phyloP scores from a whole-genome alignment of 2,888 invertebrate genomes.

The Congeria kusceri region DNA sequence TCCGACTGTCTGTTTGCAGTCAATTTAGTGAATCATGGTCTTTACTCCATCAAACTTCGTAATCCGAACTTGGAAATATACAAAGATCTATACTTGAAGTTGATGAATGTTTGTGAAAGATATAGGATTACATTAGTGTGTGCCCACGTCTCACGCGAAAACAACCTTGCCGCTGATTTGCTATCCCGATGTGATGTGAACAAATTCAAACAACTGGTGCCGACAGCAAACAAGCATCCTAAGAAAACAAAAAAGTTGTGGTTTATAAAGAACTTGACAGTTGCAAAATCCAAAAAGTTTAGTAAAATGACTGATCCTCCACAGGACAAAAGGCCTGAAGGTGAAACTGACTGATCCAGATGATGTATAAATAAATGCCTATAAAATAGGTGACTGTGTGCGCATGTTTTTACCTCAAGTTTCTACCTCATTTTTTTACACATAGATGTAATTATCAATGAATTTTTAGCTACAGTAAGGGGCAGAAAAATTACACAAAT shows the following conservation, averaged over 20 bases:
- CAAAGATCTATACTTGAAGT: slow-evolving; percentile 44
- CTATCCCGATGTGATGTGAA: slow-evolving; percentile 62
- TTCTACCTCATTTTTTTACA: no score
- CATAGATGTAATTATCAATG: no score
- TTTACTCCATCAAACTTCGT: slow-evolving; percentile 5
- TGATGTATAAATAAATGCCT: no score
- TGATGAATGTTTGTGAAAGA: slow-evolving; percentile 52
- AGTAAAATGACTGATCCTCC: no score
- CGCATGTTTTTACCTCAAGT: no score
- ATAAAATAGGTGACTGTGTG: no score
- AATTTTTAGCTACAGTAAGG: no score
- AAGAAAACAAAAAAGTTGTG: slow-evolving; percentile 73
- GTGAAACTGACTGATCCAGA: no score
- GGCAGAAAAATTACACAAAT: no score
- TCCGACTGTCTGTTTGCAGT: slow-evolving; percentile 59
- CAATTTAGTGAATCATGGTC: slow-evolving; percentile 59
- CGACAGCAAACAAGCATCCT: slow-evolving; percentile 55
- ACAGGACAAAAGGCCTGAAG: no score
- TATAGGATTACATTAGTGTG: slow-evolving; percentile 63
- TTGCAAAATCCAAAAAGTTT: neutral
- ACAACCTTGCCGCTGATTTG: slow-evolving; percentile 71
- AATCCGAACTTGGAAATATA: neutral
- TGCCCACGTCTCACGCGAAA: slow-evolving; percentile 53
- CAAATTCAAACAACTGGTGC: slow-evolving; percentile 63
- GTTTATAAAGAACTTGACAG: slow-evolving; percentile 42